A percentile compares a stretch with the other conserved stretches of the same genome.
Conservation (phyloP, 2,797 vertebrate genomes). For the Microctenopoma lineatum region DNA sequence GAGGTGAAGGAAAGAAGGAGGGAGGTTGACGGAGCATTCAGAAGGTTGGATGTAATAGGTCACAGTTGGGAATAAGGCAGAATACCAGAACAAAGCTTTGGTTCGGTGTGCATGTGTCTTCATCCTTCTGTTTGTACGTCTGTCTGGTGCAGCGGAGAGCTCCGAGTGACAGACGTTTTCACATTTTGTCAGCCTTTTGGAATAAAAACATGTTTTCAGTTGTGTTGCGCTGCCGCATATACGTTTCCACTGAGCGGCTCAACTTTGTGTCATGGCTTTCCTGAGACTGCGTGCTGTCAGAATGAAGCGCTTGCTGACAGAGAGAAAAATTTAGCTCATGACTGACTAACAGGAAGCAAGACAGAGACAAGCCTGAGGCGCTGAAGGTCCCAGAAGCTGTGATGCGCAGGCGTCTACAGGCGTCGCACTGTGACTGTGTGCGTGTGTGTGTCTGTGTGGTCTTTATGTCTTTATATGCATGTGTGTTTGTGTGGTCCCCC, state of each 20-base stretch:
- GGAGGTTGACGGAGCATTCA: conserved; percentile 39
- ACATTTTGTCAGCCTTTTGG: conserved; percentile 26
- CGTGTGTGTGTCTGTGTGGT: conserved; percentile 7
- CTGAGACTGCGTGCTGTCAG: conserved; percentile 47
- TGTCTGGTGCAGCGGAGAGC: conserved; percentile 6
- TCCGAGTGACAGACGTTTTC: conserved; percentile 32
- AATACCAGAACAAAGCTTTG: conserved; percentile 32
- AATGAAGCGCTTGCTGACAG: conserved; percentile 24
- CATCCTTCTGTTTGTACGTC: conserved; percentile 21
- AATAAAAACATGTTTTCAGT: conserved; percentile 34
- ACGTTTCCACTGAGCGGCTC: conserved; percentile 19
- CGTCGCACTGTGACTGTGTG: conserved; percentile 8
- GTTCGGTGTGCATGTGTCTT: conserved; percentile 21
- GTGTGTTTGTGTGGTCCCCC: conserved; percentile 41
- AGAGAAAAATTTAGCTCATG: conserved; percentile 52
- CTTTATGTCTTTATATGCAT: conserved; percentile 5
- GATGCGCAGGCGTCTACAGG: conserved; percentile 5
- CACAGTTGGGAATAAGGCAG: conserved; percentile 21
- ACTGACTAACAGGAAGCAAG: conserved; percentile 46
- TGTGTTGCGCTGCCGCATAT: conserved; percentile 4
- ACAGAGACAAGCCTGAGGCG: conserved; percentile 61
- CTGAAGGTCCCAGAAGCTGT: conserved; percentile 41
- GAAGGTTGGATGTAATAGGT: conserved; percentile 36
- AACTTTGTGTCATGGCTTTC: conserved; percentile 23
- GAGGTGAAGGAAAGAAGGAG: not conserved